Evolutionary conservation across 2,888 invertebrate species (phyloP).

Genomic region (Tricholauxania praeusta): DNA sequence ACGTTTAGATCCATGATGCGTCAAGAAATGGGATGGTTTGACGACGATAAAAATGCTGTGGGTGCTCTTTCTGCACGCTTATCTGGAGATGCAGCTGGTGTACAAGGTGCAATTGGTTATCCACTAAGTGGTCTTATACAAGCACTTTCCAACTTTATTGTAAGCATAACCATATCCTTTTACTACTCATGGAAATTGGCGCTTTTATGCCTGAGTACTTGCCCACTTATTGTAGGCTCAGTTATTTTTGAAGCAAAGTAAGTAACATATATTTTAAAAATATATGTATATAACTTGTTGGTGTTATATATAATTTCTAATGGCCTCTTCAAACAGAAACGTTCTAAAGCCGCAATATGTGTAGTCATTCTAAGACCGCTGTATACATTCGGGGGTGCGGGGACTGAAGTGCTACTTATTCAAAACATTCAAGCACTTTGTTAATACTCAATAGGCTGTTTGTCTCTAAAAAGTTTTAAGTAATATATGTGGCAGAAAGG

Average conservation of each 20-base stretch:
- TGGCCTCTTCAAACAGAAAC: too few relatives aligned
- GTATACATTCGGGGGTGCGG: too few relatives aligned
- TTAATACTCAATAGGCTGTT: too few relatives aligned
- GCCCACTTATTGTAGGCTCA: slow-evolving; percentile 78
- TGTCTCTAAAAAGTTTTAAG: too few relatives aligned
- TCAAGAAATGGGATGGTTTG: slow-evolving; percentile 84
- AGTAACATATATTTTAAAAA: slow-evolving; percentile 27
- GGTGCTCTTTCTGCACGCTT: slow-evolving; percentile 78
- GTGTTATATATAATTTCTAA: too few relatives aligned
- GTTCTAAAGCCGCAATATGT: too few relatives aligned
- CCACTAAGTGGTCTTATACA: slow-evolving; percentile 78
- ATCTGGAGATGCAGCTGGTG: slow-evolving; percentile 79
- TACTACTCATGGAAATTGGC: slow-evolving; percentile 80
- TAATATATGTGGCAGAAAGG: too few relatives aligned
- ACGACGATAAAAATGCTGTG: slow-evolving; percentile 75
- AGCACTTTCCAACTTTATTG: slow-evolving; percentile 74
- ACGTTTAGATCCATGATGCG: slow-evolving; percentile 77
- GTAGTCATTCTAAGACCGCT: too few relatives aligned
- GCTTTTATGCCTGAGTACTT: slow-evolving; percentile 74
- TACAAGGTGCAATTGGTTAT: slow-evolving; percentile 81
- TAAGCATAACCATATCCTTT: slow-evolving; percentile 74
- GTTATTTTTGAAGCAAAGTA: slow-evolving; percentile 76
- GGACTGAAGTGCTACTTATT: too few relatives aligned
- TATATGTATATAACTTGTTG: too few relatives aligned
- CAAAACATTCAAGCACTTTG: too few relatives aligned